Percentiles rank a stretch among this genome's conserved stretches.
Conservation (phyloP, 1,140 invertebrate species). For the Magallana angulata region DNA sequence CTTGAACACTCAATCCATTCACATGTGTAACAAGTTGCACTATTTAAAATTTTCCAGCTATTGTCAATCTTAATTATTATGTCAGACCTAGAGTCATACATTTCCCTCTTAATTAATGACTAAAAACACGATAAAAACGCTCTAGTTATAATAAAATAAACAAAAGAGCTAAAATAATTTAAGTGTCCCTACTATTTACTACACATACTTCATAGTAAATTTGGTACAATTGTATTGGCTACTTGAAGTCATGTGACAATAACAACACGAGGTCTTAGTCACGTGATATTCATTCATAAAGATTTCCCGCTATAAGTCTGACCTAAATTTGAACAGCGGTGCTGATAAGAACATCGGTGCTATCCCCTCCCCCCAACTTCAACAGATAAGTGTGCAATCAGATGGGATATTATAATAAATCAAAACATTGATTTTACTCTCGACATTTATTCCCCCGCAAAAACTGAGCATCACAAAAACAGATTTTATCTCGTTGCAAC, state of each 20-base stretch:
- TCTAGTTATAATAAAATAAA: no score
- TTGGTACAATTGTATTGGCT: no score
- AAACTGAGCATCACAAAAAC: neutral
- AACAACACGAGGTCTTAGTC: conserved; percentile 9
- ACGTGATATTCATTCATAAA: conserved; percentile 9
- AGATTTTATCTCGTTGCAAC: neutral
- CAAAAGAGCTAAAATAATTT: no score
- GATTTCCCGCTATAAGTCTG: neutral
- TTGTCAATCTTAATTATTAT: no score
- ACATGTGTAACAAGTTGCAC: no score
- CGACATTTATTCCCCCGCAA: neutral
- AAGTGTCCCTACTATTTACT: no score
- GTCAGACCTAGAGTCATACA: no score
- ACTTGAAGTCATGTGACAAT: neutral
- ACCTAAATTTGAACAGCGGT: conserved; percentile 12
- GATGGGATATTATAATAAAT: neutral
- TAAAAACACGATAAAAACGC: no score
- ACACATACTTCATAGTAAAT: no score
- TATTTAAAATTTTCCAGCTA: no score
- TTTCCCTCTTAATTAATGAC: no score
- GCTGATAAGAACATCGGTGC: neutral
- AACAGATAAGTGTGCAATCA: conserved; percentile 1
- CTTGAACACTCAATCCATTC: no score
- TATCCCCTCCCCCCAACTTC: neutral
- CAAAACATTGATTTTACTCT: neutral